A percentile compares a stretch with the other conserved stretches of the same genome.
Conservation (phyloP, 2,113 vertebrate species). For the Crypturellus undulatus region DNA sequence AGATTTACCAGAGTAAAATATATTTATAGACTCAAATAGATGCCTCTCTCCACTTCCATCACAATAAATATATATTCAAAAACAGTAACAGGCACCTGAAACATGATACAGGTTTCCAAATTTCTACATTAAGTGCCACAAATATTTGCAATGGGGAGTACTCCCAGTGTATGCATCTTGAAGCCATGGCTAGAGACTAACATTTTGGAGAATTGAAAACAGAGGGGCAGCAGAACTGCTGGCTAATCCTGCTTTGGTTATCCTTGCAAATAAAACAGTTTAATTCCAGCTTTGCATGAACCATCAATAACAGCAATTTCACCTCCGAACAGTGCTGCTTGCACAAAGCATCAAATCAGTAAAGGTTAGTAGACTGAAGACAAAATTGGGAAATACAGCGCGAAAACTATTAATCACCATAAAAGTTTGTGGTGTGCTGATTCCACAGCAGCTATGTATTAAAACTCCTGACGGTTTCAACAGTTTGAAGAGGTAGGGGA, state of each 20-base stretch:
- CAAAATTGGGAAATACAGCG: neutral
- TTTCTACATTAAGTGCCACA: neutral
- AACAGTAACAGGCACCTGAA: slow-evolving; percentile 1
- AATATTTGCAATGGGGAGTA: neutral
- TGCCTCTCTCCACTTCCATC: neutral
- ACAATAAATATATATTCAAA: slow-evolving; percentile 20
- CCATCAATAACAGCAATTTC: neutral
- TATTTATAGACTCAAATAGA: slow-evolving; percentile 66
- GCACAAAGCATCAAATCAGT: neutral
- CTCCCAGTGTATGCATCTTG: neutral
- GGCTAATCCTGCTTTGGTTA: slow-evolving; percentile 37
- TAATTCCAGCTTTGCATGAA: neutral
- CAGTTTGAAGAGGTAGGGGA: neutral
- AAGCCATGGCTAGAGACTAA: neutral
- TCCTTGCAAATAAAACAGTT: slow-evolving; percentile 12
- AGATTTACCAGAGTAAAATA: slow-evolving; percentile 70
- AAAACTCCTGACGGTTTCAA: neutral
- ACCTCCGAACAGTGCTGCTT: neutral
- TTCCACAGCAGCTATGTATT: neutral
- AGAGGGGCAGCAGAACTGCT: neutral
- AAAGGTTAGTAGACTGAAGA: neutral
- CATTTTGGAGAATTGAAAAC: neutral
- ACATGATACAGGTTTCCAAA: neutral
- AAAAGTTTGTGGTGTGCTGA: slow-evolving; percentile 39
- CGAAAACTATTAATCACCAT: neutral